Evolutionary conservation across 2,797 vertebrate species (phyloP).

Genomic region (Galago senegalensis): DNA sequence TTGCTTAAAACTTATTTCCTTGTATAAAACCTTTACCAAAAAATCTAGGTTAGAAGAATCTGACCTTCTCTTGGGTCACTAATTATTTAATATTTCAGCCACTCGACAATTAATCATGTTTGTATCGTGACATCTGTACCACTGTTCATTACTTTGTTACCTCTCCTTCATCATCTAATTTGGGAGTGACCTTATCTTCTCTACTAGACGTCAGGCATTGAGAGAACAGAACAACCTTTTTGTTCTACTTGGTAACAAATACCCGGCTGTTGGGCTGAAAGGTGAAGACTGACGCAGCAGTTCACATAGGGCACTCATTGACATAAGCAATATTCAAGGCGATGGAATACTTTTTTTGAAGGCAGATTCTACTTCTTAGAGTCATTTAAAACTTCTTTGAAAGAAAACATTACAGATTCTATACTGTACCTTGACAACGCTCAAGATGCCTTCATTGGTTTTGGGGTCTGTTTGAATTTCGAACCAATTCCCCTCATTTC

Average conservation of each 20-base stretch:
- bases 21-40: not conserved
- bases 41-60: not conserved
- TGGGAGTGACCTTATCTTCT: not conserved
- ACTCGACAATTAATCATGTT: not conserved
- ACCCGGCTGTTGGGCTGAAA: not conserved
- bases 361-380: not conserved
- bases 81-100: not conserved
- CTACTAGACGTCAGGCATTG: not conserved
- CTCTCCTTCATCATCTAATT: not conserved
- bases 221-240: not conserved
- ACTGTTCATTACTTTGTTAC: not conserved
- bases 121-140: not conserved
- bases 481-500: slow-evolving; percentile 95
- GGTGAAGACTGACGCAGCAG: not conserved
- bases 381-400: not conserved
- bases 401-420: not conserved
- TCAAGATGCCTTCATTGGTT: slow-evolving; percentile 95
- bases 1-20: not conserved
- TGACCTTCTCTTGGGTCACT: not conserved
- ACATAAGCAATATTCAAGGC: not conserved
- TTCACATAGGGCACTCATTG: not conserved
- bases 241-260: slow-evolving; percentile 39
- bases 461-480: slow-evolving; percentile 92
- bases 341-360: not conserved
- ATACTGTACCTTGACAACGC: slow-evolving; percentile 93